Conservation (phyloP, 92 coral and sea anemone species). For the Epizoanthus illoricatus region DNA sequence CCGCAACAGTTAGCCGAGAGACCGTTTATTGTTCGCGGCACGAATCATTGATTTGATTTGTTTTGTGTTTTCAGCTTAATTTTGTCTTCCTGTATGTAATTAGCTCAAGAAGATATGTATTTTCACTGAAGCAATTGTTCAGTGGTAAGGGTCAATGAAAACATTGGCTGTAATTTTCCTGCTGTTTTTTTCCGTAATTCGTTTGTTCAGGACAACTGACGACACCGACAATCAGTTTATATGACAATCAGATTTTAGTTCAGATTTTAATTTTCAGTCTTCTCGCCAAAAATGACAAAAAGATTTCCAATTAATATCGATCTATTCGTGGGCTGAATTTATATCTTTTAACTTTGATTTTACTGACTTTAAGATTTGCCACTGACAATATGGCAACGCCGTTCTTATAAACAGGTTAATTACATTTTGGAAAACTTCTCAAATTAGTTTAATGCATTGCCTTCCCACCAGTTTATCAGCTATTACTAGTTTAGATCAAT, state of each 20-base stretch:
- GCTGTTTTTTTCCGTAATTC: conserved; percentile 18
- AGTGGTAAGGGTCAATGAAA: conserved; percentile 26
- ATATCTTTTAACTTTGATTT: conserved; percentile 1
- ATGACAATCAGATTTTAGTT: not conserved
- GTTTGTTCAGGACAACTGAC: conserved; percentile 28
- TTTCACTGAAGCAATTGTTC: conserved; percentile 25
- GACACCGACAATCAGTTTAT: not conserved
- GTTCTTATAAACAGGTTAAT: conserved; percentile 22
- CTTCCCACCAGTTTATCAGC: conserved; percentile 27
- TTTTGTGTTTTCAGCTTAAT: conserved; percentile 27
- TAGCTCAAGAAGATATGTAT: conserved; percentile 18
- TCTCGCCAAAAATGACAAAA: not conserved
- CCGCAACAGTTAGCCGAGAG: conserved; percentile 10
- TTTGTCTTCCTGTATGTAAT: conserved; percentile 34
- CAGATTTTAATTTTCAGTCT: not conserved
- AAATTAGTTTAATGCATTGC: conserved; percentile 33
- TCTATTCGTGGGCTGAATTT: not conserved
- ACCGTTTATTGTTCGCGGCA: conserved; percentile 14
- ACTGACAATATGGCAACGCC: not conserved
- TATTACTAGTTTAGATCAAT: conserved; percentile 4
- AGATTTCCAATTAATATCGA: not conserved
- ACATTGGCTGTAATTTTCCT: conserved; percentile 1
- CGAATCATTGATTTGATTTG: conserved; percentile 20
- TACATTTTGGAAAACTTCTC: conserved; percentile 9
- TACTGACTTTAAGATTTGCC: not conserved